These are phyloP conservation scores for Xylota segnis DNA, from an alignment of 2,888 invertebrate genomes.

Conservation along the genomic window DNA sequence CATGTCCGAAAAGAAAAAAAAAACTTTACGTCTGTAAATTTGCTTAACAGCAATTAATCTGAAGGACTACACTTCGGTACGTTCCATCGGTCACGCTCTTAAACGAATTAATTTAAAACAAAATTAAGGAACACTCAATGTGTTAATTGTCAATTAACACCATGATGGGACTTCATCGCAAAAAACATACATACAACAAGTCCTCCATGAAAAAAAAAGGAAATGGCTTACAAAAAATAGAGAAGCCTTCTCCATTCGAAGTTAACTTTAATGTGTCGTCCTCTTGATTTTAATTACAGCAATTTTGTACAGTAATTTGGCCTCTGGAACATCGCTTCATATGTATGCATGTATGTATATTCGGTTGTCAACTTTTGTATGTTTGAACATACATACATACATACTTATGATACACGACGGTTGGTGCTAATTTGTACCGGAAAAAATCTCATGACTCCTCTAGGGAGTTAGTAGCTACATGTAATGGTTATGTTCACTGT, in stretches of 20 bases:
- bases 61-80: constrained; percentile 47
- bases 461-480: constrained; percentile 26
- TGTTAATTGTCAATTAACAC: constrained; percentile 75
- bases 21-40: constrained; percentile 12
- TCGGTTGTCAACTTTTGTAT: constrained; percentile 8
- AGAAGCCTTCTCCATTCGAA: constrained; percentile 17
- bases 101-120: constrained; percentile 64
- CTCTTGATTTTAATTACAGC: constrained; percentile 66
- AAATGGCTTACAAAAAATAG: neutral
- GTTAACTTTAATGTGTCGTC: constrained; percentile 46
- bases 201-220: constrained; percentile 7
- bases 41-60: constrained; percentile 46
- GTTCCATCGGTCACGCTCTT: constrained; percentile 35
- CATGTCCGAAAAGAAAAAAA: neutral
- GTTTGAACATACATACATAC: constrained; percentile 34
- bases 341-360: neutral
- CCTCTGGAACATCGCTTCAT: neutral
- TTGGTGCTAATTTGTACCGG: constrained; percentile 28
- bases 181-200: constrained; percentile 9
- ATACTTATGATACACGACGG: constrained; percentile 22
- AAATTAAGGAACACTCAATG: constrained; percentile 69
- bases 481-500: constrained; percentile 27
- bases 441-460: neutral
- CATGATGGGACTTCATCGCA: constrained; percentile 27
- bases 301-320: constrained; percentile 46